Evolutionary conservation across 2,888 invertebrate species (phyloP), one percentile per base, ranked within the genome.

Genomic region (Camptogramma bilineatum): DNA sequence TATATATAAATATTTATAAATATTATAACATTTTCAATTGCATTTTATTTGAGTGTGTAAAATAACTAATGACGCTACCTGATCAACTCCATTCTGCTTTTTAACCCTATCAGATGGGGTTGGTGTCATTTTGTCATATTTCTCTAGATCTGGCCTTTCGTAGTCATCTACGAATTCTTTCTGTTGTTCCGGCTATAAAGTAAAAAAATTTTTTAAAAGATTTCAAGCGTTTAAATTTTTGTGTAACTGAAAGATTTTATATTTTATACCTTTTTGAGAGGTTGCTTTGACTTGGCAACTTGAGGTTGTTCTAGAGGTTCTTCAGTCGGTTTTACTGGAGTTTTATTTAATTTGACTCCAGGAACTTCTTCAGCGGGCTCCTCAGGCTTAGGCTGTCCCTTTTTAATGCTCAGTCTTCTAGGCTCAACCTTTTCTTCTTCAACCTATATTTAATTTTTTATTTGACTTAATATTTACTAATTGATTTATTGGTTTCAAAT

Each of bases 81-180:
- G 87, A 72, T 83, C 79, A 68, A 91, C 81, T 62, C 91, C 91
- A 64, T 92, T 93, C 81, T 90, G 87, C 76, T 89, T 91, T 84
- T 91, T 92, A 48, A 79, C 78, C 70, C 81, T 91, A 71, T 92
- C 92, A 31, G 77, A 76, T 46, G 90, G 82, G 51, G 92, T 88
- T 53, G 93, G 93, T 73, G 91, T 86, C 46, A 93, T 68, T 84
- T 94, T 95, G 78, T 96, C 95, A 77, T 95, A 96, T 86, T 94
- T 95, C 80, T 96, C 96, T 63, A 96, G 90, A 28, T 94, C 95
- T 0, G 96, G 95, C 69, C 96, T 94, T 81, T 97, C 96, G 79
- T 97, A 97, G 86, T 97, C 96, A 46, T 95, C 95, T 60, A 94
- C 90, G 56, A 94, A 91, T 69, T 95, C 95, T 70, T 91, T 88